Evolutionary conservation across 1,140 invertebrate genomes (phyloP).

Genomic region (Hylaeus anthracinus): DNA sequence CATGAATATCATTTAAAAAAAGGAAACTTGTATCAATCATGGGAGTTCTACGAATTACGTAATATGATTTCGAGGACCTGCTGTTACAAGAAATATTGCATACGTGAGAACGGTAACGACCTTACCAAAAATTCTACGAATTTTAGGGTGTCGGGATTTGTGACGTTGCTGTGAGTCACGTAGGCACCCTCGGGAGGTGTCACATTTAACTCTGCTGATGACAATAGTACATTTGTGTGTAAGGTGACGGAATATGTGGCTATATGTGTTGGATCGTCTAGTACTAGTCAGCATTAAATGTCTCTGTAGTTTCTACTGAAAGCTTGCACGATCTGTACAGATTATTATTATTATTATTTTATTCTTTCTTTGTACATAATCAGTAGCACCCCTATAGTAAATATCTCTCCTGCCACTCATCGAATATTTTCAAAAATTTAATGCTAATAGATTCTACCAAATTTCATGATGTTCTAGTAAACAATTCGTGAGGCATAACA

Average conservation of each 20-base stretch:
- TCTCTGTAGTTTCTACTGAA: not conserved
- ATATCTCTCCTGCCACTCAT: no score
- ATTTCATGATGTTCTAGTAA: no score
- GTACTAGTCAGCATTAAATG: no score
- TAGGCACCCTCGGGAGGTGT: not conserved
- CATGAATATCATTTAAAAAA: not conserved
- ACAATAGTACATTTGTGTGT: no score
- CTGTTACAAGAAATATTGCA: not conserved
- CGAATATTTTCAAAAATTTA: no score
- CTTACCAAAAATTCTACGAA: conserved; percentile 29
- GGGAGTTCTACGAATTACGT: no score
- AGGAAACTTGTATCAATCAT: not conserved
- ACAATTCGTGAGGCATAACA: no score
- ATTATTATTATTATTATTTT: not conserved
- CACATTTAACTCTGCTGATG: no score
- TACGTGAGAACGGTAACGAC: not conserved
- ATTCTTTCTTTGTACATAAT: not conserved
- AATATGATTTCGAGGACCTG: not conserved
- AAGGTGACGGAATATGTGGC: no score
- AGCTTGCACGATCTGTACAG: not conserved
- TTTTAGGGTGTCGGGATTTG: not conserved
- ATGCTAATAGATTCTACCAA: no score
- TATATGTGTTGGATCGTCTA: no score
- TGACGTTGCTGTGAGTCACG: conserved; percentile 22
- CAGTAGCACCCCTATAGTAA: no score